A percentile compares a stretch with the other conserved stretches of the same genome.
These are phyloP conservation scores for Schizopygopsis pylzovi DNA, from an alignment of 2,797 vertebrate genomes.

Conservation along the genomic window DNA sequence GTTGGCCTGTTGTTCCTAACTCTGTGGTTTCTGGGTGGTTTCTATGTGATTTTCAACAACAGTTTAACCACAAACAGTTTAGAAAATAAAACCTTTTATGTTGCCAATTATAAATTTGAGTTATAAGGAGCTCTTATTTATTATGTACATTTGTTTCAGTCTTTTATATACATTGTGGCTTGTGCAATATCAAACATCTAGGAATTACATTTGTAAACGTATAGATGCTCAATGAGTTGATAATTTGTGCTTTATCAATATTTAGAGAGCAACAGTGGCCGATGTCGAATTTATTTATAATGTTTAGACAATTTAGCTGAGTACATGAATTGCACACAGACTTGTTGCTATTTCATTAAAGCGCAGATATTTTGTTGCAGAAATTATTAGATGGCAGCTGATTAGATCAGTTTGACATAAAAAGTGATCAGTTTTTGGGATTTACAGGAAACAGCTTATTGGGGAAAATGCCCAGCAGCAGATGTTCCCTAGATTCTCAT, in stretches of 20 bases:
- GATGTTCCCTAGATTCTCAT: slow-evolving; percentile 57
- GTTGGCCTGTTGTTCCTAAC: slow-evolving; percentile 28
- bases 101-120: background rate
- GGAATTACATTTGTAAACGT: background rate
- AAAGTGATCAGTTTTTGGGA: background rate
- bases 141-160: background rate
- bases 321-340: background rate
- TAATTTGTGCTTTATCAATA: background rate
- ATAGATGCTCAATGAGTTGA: background rate
- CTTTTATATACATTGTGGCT: background rate
- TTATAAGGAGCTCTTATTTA: background rate
- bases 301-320: too few relatives aligned
- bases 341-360: background rate
- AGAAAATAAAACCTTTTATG: background rate
- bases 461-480: slow-evolving; percentile 43
- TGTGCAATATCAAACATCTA: background rate
- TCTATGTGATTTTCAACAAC: slow-evolving; percentile 38
- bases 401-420: background rate
- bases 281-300: background rate
- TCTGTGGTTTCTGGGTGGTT: slow-evolving; percentile 49
- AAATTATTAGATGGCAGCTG: background rate
- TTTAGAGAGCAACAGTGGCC: background rate
- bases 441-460: background rate
- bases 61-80: slow-evolving; percentile 31
- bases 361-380: background rate